Base-by-base conservation (phyloP, 2,888 invertebrate genomes). In the Chrysopilus asiliformis region DNA sequence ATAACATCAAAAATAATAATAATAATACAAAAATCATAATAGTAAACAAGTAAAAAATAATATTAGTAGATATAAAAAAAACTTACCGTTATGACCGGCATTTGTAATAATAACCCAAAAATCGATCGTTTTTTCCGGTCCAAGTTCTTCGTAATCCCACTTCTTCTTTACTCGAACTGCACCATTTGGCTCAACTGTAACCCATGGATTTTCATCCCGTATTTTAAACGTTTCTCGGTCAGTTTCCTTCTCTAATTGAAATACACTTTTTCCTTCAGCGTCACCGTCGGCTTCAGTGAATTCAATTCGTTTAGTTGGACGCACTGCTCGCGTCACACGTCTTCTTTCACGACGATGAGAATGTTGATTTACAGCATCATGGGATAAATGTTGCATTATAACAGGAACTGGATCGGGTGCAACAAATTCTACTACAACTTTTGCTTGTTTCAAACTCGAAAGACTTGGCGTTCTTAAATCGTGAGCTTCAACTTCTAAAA, bases 31-130 rank as follows among this genome's bases (percentile, higher is more conserved):
- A n/a, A n/a, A n/a, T n/a, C n/a, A n/a, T n/a, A n/a, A n/a, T n/a
- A n/a, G n/a, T n/a, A n/a, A n/a, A 7, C 12, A 9, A 27, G 8
- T 27, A 9, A 27, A 27, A 12, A 10, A 9, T 12, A n/a, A 27
- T 9, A 9, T 27, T 27, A 10, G 7, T 22, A 22, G 7, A 7
- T 6, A 13, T 32, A 27, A 32, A 18, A 24, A 12, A 12, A 33
- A 71, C 79, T 76, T 58, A 86, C 85, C 84, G 70, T 82, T 80
- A 61, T 80, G 81, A 68, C 85, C 86, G 45, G 83, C 75, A 62
- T 90, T 90, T 39, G 84, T 86, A 52, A 90, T 90, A 37, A 86
- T 87, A 36, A 91, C 90, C 90, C 90, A 91, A 63, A 91, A 91
- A 64, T 91, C 90, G 54, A 91, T 90, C 10, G 87, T 90, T 62